These are phyloP conservation scores for Philereme transversata DNA, from an alignment of 2,888 invertebrate genomes.

Conservation along the genomic window DNA sequence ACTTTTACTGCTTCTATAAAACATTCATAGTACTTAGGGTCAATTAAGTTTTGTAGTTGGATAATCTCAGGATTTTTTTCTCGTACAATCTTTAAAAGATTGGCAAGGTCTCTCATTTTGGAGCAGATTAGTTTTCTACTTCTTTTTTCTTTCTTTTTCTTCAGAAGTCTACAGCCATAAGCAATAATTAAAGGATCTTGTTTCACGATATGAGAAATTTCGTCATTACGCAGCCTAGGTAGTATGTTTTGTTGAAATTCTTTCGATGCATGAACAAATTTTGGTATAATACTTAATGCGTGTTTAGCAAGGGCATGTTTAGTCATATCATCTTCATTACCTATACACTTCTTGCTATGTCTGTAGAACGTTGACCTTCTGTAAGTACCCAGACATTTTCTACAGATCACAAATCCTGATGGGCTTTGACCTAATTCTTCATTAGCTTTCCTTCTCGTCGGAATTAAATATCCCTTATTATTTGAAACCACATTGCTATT, in stretches of 20 bases:
- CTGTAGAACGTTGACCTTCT: conserved; percentile 25
- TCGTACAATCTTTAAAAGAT: conserved; percentile 17
- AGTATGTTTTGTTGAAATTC: background rate
- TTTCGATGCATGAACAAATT: background rate
- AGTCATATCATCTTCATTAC: background rate
- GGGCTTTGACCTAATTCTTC: background rate
- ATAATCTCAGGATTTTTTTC: no score
- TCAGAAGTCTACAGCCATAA: background rate
- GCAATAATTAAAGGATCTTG: background rate
- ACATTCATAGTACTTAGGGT: conserved; percentile 22
- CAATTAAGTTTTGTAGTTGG: no score
- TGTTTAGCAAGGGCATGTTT: background rate
- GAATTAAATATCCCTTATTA: background rate
- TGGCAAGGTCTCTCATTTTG: conserved; percentile 30
- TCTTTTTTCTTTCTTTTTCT: conserved; percentile 15
- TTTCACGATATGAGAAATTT: conserved; percentile 21
- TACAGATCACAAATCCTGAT: conserved; percentile 8
- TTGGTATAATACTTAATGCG: background rate
- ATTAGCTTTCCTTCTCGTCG: background rate
- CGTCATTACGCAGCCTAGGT: conserved; percentile 9
- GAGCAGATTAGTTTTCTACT: conserved; percentile 20
- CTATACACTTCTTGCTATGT: conserved; percentile 25
- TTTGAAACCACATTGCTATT: conserved; percentile 22
- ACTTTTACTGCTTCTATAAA: conserved; percentile 26
- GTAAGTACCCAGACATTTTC: conserved; percentile 25